Evolutionary conservation across 2,888 invertebrate species (phyloP), one percentile per base, ranked within the genome.

Genomic region (Temnothorax unifasciatus): DNA sequence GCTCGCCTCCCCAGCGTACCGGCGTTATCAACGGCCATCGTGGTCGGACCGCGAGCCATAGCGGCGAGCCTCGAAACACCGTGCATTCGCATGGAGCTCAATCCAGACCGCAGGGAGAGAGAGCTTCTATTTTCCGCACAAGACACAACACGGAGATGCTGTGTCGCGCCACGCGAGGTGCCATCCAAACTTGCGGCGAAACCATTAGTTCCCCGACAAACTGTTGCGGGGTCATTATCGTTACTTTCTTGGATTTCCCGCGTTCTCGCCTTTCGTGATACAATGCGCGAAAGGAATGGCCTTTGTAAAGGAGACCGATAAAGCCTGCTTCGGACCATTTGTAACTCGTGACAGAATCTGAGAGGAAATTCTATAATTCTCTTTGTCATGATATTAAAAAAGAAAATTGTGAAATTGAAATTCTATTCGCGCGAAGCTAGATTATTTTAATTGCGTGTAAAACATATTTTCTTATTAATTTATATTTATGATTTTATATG

Each of bases 51-150:
- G 34, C 71, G 66, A 82, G 83, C 83, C 84, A 83, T 82, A 77
- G 61, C 68, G 61, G 83, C 85, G 66, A 86, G 71, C 85, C 44
- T 74, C 83, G 88, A 50, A 86, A 84, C 82, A 86, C 82, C 61
- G 61, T 57, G 82, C 76, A 57, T 68, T 50, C 76, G 18, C 52
- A 44, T 57, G 6, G 34, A 79, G 71, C 79, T 81, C 73, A 47
- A 73, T 73, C 50, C 54, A 52, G 68, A 61, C 47, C 74, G 61
- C 75, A 59, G 83, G 66, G 68, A 54, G 21, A 54, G 21, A 21
- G 21, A 21, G 64, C 61, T 89, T 84, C 86, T 77, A 84, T 83
- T 69, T 61, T 69, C 81, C 13, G 47, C 44, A 29, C 69, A 57
- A 54, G 29, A 83, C 25, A 71, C 29, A n/a, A 77, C 25, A 59